Evolutionary conservation across 2,888 invertebrate genomes (phyloP).

Genomic region (Volucella bombylans): DNA sequence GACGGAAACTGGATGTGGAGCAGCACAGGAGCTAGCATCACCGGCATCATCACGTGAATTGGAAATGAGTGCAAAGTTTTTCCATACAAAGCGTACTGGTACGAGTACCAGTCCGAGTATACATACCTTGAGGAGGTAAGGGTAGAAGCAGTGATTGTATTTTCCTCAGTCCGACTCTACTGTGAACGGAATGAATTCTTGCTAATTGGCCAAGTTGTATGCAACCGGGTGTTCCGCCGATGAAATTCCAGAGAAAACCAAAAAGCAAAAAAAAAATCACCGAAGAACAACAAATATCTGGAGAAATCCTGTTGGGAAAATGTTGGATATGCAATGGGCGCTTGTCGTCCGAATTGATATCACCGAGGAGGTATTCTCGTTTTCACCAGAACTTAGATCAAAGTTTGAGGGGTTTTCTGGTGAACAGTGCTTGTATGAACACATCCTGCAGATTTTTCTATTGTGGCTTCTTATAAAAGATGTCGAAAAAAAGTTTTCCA

Average conservation of each 20-base stretch:
- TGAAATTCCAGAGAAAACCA: conserved; percentile 40
- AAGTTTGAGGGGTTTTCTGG: too few species aligned
- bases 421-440: too few species aligned
- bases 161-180: conserved; percentile 32
- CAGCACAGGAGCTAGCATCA: conserved; percentile 47
- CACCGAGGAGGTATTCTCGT: background rate
- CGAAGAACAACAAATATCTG: background rate
- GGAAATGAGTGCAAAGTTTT: conserved; percentile 71
- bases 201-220: conserved; percentile 73
- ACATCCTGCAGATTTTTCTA: too few species aligned
- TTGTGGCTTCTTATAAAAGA: too few species aligned
- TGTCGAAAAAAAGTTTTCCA: too few species aligned
- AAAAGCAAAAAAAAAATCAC: background rate
- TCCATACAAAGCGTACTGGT: conserved; percentile 23
- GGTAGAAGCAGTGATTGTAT: conserved; percentile 48
- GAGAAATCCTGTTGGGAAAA: background rate
- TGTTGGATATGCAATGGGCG: conserved; percentile 40
- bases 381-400: too few species aligned
- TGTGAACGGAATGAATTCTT: conserved; percentile 70
- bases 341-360: background rate
- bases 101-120: background rate
- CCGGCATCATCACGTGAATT: conserved; percentile 71
- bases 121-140: conserved; percentile 23
- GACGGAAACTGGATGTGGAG: conserved; percentile 5
- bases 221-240: conserved; percentile 49